phyloP scores from a whole-genome alignment of 1,140 invertebrate genomes.

The Littorina saxatilis region DNA sequence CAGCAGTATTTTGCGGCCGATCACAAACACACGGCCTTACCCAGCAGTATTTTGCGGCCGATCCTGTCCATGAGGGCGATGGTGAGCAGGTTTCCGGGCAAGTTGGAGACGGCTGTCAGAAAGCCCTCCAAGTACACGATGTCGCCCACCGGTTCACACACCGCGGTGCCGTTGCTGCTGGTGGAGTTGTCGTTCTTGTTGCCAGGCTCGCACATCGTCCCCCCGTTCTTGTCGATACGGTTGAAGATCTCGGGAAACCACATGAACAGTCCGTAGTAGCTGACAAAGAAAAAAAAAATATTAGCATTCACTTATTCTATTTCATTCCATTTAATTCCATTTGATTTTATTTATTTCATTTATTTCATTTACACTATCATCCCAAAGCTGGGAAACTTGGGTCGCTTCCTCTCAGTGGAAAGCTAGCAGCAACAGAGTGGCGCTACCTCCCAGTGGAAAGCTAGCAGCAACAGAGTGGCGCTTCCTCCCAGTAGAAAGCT shows the following conservation, averaged over 20 bases:
- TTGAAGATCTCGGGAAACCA: slow-evolving; percentile 80
- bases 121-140: slow-evolving; percentile 71
- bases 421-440: too few species aligned
- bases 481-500: too few species aligned
- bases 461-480: too few species aligned
- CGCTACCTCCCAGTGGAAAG: too few species aligned
- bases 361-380: too few species aligned
- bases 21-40: not conserved
- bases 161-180: not conserved
- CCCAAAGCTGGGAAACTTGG: too few species aligned
- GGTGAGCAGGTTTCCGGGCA: slow-evolving; percentile 77
- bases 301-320: too few species aligned
- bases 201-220: slow-evolving; percentile 65
- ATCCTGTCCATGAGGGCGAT: slow-evolving; percentile 77
- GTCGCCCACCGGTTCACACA: slow-evolving; percentile 48
- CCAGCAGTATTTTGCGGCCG: slow-evolving; percentile 76
- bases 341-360: too few species aligned
- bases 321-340: too few species aligned
- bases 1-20: too few species aligned
- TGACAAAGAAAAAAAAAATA: slow-evolving; percentile 53
- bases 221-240: slow-evolving; percentile 74
- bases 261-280: slow-evolving; percentile 78
- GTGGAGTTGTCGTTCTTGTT: not conserved
- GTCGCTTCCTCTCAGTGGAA: too few species aligned
- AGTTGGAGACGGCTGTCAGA: slow-evolving; percentile 69